Conservation (phyloP, 2,888 invertebrate genomes). For the Heteromurus nitidus region DNA sequence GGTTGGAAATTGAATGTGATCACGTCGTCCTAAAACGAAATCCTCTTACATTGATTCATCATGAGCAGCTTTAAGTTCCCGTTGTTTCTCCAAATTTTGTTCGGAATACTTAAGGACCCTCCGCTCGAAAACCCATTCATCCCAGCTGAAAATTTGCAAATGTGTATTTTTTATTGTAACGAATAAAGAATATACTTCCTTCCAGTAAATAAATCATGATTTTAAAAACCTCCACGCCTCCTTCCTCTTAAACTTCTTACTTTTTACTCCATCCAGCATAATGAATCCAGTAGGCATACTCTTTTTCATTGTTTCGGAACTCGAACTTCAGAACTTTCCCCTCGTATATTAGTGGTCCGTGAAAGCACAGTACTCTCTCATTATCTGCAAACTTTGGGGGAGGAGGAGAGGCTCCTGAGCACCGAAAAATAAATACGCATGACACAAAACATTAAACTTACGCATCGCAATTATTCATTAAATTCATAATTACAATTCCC, state of each 20-base stretch:
- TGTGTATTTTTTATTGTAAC: neutral
- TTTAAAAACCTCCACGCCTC: no score
- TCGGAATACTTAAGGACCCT: slow-evolving; percentile 93
- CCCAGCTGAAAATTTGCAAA: slow-evolving; percentile 81
- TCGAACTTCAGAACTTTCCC: slow-evolving; percentile 94
- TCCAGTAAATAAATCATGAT: no score
- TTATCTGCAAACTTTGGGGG: slow-evolving; percentile 48
- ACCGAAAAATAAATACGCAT: neutral
- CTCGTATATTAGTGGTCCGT: slow-evolving; percentile 96
- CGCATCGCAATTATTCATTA: neutral
- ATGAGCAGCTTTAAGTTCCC: slow-evolving; percentile 88
- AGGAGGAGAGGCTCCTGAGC: slow-evolving; percentile 13
- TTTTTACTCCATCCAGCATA: slow-evolving; percentile 99
- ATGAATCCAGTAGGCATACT: slow-evolving; percentile 93
- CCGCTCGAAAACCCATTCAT: slow-evolving; percentile 94
- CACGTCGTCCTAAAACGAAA: slow-evolving; percentile 11
- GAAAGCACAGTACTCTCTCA: slow-evolving; percentile 88
- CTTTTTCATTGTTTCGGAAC: slow-evolving; percentile 90
- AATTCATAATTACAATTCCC: neutral
- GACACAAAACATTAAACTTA: neutral
- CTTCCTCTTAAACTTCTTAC: slow-evolving; percentile 80
- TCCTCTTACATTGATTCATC: slow-evolving; percentile 80
- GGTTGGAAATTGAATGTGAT: slow-evolving; percentile 12
- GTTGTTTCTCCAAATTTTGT: slow-evolving; percentile 89
- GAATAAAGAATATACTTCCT: no score